A percentile compares a stretch with the other conserved stretches of the same genome.
These are phyloP conservation scores for Halcyon leucocephala DNA, from an alignment of 2,797 vertebrate species.

Conservation along the genomic window DNA sequence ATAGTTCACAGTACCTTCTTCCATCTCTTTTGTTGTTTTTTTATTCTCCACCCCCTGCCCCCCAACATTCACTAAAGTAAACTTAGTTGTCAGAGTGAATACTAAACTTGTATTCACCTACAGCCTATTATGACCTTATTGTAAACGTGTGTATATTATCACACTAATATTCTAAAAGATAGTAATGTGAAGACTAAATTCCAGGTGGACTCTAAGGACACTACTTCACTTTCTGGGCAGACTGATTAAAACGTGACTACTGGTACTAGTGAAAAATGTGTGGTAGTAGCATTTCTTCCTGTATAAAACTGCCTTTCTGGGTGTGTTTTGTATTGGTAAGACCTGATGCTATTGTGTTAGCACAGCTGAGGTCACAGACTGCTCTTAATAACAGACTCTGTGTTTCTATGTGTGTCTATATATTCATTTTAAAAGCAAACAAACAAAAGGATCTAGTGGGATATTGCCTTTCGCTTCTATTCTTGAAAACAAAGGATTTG, in stretches of 20 bases:
- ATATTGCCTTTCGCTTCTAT: background rate
- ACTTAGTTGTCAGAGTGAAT: background rate
- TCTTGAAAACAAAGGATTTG: background rate
- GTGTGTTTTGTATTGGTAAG: background rate
- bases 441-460: background rate
- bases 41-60: background rate
- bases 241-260: background rate
- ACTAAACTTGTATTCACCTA: background rate
- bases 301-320: background rate
- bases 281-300: background rate
- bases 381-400: background rate
- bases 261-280: background rate
- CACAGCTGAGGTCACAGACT: background rate
- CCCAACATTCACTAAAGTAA: background rate
- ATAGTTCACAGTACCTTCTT: background rate
- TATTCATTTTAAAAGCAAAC: background rate
- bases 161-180: background rate
- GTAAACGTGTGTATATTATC: background rate
- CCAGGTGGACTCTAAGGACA: background rate
- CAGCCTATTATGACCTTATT: background rate
- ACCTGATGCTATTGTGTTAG: background rate
- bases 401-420: background rate
- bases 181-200: background rate
- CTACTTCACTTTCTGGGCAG: background rate
- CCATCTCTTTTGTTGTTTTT: background rate